Base-by-base conservation (phyloP, 2,113 vertebrate genomes). In the Theropithecus gelada region DNA sequence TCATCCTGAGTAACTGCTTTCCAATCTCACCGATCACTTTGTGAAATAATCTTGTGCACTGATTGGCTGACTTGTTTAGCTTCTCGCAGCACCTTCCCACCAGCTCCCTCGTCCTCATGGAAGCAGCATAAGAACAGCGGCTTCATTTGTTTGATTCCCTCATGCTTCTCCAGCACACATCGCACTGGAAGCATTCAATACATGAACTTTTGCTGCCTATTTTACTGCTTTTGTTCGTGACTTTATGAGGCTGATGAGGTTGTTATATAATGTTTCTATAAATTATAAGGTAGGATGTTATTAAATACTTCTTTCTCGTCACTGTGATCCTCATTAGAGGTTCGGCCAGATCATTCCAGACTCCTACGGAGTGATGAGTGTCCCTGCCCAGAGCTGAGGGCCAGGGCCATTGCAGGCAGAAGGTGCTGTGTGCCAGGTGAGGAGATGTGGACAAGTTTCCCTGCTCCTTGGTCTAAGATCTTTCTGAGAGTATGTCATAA, bases 61-160 rank as follows among this genome's bases (percentile, higher is more conserved):
- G 20, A 16, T 23, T 13, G 4, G 38, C 1, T 52, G n/a, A 9
- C 23, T 14, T 57, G 9, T 40, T 43, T 76, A n/a, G 83, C 18
- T 66, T 9, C 17, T 38, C 16, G 22, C n/a, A 35, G n/a, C 5
- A 17, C 45, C 57, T 35, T 27, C 43, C 72, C 32, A 23, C 8
- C 9, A 2, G 6, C 5, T 64, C 23, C 11, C 0, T 35, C 35
- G 30, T 2, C 30, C 52, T 45, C 27, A 61, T 2, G 1, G 22
- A 43, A 86, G 27, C 0, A 2, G 72, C 6, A 0, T 18, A 0
- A 40, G 72, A 32, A 43, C 17, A 78, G 38, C 43, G 22, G 5
- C 27, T 81, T 38, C 5, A 6, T 75, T 68, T 3, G 10, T 81
- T 82, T 55, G 11, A 45, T n/a, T 76, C 50, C 61, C 30, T 82